phyloP scores from a whole-genome alignment of 2,797 vertebrate genomes.

The Triplophysa yarkandensis region DNA sequence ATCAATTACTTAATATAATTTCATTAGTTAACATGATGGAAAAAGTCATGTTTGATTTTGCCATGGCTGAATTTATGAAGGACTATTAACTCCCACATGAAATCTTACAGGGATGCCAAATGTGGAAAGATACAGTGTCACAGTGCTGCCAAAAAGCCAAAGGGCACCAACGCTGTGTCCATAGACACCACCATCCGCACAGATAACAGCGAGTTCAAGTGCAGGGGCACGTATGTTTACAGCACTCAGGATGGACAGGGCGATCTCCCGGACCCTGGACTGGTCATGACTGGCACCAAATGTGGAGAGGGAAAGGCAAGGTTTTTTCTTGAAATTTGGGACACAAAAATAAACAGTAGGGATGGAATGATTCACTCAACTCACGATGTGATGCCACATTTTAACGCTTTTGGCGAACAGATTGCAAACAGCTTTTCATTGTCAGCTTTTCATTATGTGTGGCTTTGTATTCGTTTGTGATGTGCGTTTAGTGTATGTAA shows the following conservation, averaged over 20 bases:
- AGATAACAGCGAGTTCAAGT: constrained; percentile 82
- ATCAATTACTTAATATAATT: too few species aligned
- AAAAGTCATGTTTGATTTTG: neutral
- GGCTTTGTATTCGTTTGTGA: too few species aligned
- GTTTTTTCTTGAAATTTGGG: neutral
- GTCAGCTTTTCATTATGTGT: too few species aligned
- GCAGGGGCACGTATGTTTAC: constrained; percentile 86
- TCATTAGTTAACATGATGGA: too few species aligned
- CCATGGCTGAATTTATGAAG: neutral
- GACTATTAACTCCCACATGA: neutral
- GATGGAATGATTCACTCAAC: too few species aligned
- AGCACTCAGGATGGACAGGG: constrained; percentile 81
- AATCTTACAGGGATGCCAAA: constrained; percentile 81
- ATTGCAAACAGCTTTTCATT: too few species aligned
- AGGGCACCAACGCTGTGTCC: constrained; percentile 81
- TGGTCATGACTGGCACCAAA: constrained; percentile 91
- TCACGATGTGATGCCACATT: too few species aligned
- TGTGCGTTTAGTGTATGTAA: too few species aligned
- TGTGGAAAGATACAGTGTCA: constrained; percentile 97
- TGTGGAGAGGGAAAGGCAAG: constrained; percentile 89
- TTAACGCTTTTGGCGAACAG: too few species aligned
- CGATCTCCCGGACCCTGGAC: constrained; percentile 83
- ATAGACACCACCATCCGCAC: constrained; percentile 86
- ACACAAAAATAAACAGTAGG: too few species aligned
- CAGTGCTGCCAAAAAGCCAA: constrained; percentile 85